Evolutionary conservation across 2,797 vertebrate genomes (phyloP).

Genomic region (Characodon lateralis): DNA sequence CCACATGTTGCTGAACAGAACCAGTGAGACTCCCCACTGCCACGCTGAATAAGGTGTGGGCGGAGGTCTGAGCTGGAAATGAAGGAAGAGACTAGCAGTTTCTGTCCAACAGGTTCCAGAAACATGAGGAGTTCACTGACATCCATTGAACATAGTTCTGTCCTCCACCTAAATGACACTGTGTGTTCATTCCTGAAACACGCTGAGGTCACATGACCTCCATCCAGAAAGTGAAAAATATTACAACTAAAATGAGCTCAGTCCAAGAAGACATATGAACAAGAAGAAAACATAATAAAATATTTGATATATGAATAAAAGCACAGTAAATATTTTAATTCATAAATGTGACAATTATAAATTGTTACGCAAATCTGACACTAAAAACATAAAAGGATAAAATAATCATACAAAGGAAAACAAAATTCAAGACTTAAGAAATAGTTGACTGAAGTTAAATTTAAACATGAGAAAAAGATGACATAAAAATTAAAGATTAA

Average conservation of each 20-base stretch:
- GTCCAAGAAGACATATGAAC: too few relatives aligned
- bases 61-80: slow-evolving; percentile 6
- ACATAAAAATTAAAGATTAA: not conserved
- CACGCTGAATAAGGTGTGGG: slow-evolving; percentile 9
- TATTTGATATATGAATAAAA: too few relatives aligned
- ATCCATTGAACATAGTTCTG: not conserved
- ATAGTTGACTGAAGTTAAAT: not conserved
- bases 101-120: slow-evolving; percentile 50
- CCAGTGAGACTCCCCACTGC: not conserved
- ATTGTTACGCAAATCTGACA: not conserved
- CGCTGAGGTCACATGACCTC: not conserved
- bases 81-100: slow-evolving; percentile 26
- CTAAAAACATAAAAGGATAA: not conserved
- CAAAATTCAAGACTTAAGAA: not conserved
- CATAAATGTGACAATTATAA: not conserved
- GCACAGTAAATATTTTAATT: not conserved
- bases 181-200: not conserved
- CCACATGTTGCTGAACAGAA: not conserved
- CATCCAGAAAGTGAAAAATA: not conserved
- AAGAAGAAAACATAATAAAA: too few relatives aligned
- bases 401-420: not conserved
- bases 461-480: not conserved
- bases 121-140: slow-evolving; percentile 1
- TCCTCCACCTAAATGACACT: not conserved
- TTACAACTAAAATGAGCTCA: not conserved